Percentiles rank a stretch among this genome's conserved stretches.
Conservation (phyloP, 2,888 invertebrate genomes). For the Xanthia togata region DNA sequence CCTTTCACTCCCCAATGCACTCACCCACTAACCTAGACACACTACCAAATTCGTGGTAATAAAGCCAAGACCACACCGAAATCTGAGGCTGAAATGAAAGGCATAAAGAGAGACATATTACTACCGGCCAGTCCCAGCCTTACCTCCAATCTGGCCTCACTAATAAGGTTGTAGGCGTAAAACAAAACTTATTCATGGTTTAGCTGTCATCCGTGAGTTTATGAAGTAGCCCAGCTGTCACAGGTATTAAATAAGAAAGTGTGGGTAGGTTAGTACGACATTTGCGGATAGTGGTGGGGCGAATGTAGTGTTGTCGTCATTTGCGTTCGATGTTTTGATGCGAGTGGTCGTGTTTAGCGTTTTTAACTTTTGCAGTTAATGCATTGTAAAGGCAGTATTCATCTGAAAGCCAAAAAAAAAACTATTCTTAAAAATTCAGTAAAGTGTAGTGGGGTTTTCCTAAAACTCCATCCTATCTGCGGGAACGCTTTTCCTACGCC, state of each 20-base stretch:
- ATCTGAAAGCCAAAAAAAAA: too few species aligned
- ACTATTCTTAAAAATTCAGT: too few species aligned
- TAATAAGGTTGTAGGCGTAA: slow-evolving; percentile 64
- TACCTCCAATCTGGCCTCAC: slow-evolving; percentile 56
- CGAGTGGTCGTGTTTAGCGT: slow-evolving; percentile 15
- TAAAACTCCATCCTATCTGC: too few species aligned
- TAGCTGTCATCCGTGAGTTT: slow-evolving; percentile 49
- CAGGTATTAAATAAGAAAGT: slow-evolving; percentile 46
- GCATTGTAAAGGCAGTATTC: background rate
- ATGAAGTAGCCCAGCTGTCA: slow-evolving; percentile 49
- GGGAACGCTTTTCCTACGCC: too few species aligned
- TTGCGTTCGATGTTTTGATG: background rate
- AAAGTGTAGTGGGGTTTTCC: too few species aligned
- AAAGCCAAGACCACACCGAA: slow-evolving; percentile 29
- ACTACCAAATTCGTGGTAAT: slow-evolving; percentile 22
- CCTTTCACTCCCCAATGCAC: background rate
- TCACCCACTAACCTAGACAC: slow-evolving; percentile 11
- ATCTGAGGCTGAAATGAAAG: slow-evolving; percentile 62
- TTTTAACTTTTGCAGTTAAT: background rate
- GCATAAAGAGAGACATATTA: slow-evolving; percentile 62
- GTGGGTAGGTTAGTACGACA: slow-evolving; percentile 11
- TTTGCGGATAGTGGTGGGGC: slow-evolving; percentile 9
- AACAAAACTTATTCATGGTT: slow-evolving; percentile 57
- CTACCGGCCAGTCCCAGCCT: slow-evolving; percentile 41
- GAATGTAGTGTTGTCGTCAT: slow-evolving; percentile 13